Base-by-base conservation (phyloP, 2,797 vertebrate species). In the Amblyopsis hoosieri region DNA sequence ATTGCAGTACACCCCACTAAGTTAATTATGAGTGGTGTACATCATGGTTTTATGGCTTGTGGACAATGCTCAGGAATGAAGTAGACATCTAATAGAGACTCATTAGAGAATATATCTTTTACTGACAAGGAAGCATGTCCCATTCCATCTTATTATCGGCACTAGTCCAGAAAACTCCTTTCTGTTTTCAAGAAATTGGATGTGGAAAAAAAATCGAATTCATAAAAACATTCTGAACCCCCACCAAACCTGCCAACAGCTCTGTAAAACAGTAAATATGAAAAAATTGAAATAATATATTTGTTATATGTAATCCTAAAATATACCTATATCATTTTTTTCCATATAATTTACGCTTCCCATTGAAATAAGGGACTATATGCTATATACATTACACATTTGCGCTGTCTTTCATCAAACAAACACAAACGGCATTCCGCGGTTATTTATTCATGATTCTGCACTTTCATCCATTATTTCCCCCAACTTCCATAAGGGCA, bases 71-170 rank as follows among this genome's bases (percentile, higher is more conserved):
- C 33, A 42, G 54, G 23, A 47, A 67, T 45, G 64, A 69, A 63
- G 70, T 65, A 80, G 74, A 81, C 53, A 64, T 66, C 14, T 10
- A 57, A 77, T 75, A 82, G 66, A 79, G 57, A 46, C 57, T 67
- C 66, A 81, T 80, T 81, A 70, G 64, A 69, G 76, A 70, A 71
- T 68, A 69, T 74, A 72, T 79, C 71, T 73, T 82, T 70, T n/a
- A 54, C 29, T 75, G 84, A 81, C 76, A 78, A 74, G 73, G 79
- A 85, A 46, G 19, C 76, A 76, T 72, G 65, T 76, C 33, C 58
- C 6, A 42, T 64, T 47, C 48, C 7, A 7, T 23, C 61, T 46
- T 6, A 14, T 59, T 63, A 31, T 69, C 29, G 1, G 7, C 54
- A 54, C 50, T 5, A 12, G 31, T 3, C 37, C 10, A 31, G 66